phyloP scores from a whole-genome alignment of 1,140 invertebrate species.

The Nephila pilipes region DNA sequence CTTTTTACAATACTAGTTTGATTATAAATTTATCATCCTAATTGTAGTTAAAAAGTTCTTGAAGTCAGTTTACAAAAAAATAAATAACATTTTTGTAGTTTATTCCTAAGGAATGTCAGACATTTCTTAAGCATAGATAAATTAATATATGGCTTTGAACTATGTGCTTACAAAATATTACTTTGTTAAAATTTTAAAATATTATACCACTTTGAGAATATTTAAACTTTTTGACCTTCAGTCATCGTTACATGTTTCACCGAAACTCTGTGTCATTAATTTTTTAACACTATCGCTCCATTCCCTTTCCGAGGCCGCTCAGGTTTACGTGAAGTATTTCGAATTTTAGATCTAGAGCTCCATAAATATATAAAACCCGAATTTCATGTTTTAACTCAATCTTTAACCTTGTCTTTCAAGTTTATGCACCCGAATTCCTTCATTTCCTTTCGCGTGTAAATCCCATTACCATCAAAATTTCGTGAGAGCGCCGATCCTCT shows the following conservation, averaged over 20 bases:
- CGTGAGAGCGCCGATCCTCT: neutral
- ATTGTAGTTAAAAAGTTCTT: no score
- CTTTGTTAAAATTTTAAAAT: no score
- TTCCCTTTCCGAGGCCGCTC: neutral
- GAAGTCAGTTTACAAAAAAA: no score
- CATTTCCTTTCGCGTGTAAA: constrained; percentile 21
- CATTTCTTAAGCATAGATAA: no score
- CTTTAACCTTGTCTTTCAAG: constrained; percentile 33
- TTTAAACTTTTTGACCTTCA: no score
- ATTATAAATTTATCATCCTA: no score
- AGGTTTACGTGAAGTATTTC: neutral
- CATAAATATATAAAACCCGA: constrained; percentile 5
- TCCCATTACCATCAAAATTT: constrained; percentile 59
- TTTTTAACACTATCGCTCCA: neutral
- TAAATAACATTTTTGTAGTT: no score
- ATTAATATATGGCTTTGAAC: no score
- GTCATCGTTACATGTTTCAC: neutral
- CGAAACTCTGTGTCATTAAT: neutral
- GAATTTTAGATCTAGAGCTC: neutral
- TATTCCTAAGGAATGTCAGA: no score
- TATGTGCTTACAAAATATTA: no score
- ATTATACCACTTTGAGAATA: no score
- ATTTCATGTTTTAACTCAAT: constrained; percentile 29
- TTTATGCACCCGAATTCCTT: constrained; percentile 12
- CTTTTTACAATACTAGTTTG: no score